These are phyloP conservation scores for Polydrusus tereticollis DNA, from an alignment of 2,888 invertebrate species.

Conservation along the genomic window DNA sequence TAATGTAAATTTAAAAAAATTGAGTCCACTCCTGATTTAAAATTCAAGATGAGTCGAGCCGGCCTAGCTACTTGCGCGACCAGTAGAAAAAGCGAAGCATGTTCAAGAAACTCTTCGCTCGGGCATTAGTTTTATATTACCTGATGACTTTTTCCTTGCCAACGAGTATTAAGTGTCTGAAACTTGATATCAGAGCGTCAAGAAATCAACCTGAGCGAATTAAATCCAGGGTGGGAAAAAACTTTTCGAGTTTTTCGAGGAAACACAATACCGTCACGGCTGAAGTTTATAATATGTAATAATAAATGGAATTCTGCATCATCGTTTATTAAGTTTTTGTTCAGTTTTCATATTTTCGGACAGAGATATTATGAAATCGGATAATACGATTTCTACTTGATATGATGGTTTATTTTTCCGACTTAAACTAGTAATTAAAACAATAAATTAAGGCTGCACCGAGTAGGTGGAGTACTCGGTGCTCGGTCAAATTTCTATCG, in stretches of 20 bases:
- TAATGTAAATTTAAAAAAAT: background rate
- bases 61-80: constrained; percentile 53
- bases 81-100: constrained; percentile 53
- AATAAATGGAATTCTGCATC: background rate
- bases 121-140: constrained; percentile 55
- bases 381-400: background rate
- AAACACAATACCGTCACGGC: background rate
- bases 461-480: too few relatives aligned
- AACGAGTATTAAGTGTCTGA: constrained; percentile 43
- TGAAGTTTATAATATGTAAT: background rate
- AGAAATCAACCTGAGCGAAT: constrained; percentile 41
- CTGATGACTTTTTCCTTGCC: constrained; percentile 40
- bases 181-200: constrained; percentile 40
- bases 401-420: background rate
- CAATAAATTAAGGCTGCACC: too few relatives aligned
- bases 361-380: background rate
- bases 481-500: too few relatives aligned
- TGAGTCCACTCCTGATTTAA: constrained; percentile 25
- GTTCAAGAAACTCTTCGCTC: constrained; percentile 43
- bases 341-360: background rate
- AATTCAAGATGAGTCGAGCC: constrained; percentile 51
- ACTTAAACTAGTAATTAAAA: background rate
- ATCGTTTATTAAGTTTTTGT: background rate
- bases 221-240: constrained; percentile 40
- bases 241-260: constrained; percentile 3